These are phyloP conservation scores for Uromys caudimaculatus DNA, from an alignment of 2,797 vertebrate species.

Conservation along the genomic window DNA sequence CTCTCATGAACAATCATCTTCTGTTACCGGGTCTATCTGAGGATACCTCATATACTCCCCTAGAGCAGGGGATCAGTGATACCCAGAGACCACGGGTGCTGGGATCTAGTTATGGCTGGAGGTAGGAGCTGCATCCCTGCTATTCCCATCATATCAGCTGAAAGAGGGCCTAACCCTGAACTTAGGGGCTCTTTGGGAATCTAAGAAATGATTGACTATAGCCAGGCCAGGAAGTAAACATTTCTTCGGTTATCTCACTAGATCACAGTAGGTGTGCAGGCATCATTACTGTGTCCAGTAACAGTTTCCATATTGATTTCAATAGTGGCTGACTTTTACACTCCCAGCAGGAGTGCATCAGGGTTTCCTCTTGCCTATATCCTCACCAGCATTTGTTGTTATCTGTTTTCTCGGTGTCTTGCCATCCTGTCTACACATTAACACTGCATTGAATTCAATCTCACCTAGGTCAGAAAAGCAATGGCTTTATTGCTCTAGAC, in stretches of 20 bases:
- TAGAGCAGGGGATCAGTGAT: not conserved
- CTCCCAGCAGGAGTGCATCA: not conserved
- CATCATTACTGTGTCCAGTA: not conserved
- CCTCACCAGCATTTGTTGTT: not conserved
- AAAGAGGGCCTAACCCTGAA: not conserved
- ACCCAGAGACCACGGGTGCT: not conserved
- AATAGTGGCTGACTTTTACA: not conserved
- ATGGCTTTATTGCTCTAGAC: not conserved
- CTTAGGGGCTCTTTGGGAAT: not conserved
- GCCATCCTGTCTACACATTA: not conserved
- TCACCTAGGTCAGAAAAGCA: not conserved
- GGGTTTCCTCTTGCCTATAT: not conserved
- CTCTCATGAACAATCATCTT: not conserved
- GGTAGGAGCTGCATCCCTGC: not conserved
- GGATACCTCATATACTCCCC: not conserved
- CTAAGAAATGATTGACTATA: not conserved
- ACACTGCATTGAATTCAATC: not conserved
- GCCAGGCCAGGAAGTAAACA: not conserved
- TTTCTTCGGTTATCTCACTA: not conserved
- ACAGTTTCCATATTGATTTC: not conserved
- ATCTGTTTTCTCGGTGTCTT: not conserved
- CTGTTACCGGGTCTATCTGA: not conserved
- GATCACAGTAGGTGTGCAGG: not conserved
- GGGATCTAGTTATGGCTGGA: not conserved
- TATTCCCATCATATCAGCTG: not conserved